phyloP scores from a whole-genome alignment of 1,140 invertebrate species.

The Drosophila asahinai region DNA sequence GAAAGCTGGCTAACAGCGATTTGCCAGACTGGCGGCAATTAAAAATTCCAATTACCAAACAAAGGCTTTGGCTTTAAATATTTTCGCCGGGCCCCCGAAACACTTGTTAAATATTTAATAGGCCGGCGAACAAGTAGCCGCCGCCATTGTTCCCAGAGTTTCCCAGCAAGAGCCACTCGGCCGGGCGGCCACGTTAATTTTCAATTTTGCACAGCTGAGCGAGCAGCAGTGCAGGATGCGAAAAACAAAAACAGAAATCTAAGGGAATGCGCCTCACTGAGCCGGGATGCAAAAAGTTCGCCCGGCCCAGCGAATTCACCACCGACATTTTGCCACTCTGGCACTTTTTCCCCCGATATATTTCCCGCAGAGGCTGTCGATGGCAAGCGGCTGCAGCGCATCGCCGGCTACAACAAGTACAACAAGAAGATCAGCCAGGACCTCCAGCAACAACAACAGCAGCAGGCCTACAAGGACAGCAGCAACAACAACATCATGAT shows the following conservation, averaged over 20 bases:
- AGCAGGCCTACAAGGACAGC: constrained; percentile 81
- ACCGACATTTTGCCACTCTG: constrained; percentile 50
- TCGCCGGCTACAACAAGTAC: constrained; percentile 88
- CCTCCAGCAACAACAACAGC: constrained; percentile 86
- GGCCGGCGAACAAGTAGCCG: constrained; percentile 56
- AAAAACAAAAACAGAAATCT: constrained; percentile 22
- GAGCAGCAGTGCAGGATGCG: constrained; percentile 13
- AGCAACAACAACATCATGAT: constrained; percentile 83
- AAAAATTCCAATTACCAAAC: constrained; percentile 64
- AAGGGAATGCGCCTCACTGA: constrained; percentile 38
- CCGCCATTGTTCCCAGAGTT: constrained; percentile 50
- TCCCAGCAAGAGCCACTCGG: constrained; percentile 41
- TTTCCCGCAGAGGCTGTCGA: constrained; percentile 86
- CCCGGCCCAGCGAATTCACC: constrained; percentile 63
- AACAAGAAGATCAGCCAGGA: constrained; percentile 87
- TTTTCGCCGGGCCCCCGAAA: constrained; percentile 35
- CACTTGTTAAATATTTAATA: constrained; percentile 76
- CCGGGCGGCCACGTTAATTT: constrained; percentile 67
- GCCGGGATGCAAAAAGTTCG: constrained; percentile 54
- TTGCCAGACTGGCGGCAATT: constrained; percentile 37
- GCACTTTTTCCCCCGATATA: constrained; percentile 21
- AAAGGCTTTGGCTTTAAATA: constrained; percentile 60
- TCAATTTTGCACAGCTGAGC: constrained; percentile 73
- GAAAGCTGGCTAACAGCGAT: constrained; percentile 17
- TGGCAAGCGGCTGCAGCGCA: constrained; percentile 88